These are phyloP conservation scores for Chaetorhynchus papuensis DNA, from an alignment of 2,113 vertebrate genomes.

Conservation along the genomic window DNA sequence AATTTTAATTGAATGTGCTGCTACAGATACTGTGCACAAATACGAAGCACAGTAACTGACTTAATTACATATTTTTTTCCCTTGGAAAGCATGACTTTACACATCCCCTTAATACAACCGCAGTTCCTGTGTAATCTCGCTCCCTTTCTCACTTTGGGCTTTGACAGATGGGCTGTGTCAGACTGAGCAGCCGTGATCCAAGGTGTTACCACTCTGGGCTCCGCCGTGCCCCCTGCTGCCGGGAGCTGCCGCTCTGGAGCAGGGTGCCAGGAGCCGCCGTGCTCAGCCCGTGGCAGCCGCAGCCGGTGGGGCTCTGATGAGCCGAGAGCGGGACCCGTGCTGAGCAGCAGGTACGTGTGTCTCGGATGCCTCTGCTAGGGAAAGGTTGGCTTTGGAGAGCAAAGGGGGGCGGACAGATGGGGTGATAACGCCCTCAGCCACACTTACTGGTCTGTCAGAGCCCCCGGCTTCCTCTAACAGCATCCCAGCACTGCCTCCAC, in stretches of 20 bases:
- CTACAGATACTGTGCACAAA: neutral
- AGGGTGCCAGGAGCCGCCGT: neutral
- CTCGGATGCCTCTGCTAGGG: neutral
- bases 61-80: neutral
- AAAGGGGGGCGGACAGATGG: neutral
- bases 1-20: constrained; percentile 23
- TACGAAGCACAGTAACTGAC: neutral
- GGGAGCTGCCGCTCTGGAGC: neutral
- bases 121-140: neutral
- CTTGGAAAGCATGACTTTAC: neutral
- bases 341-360: neutral
- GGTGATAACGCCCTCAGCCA: neutral
- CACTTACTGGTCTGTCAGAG: neutral
- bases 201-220: neutral
- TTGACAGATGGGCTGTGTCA: constrained; percentile 16
- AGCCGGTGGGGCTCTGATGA: rapidly evolving
- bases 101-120: neutral
- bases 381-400: neutral
- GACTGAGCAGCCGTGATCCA: neutral
- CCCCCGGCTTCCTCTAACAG: neutral
- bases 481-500: neutral
- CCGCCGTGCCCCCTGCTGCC: neutral
- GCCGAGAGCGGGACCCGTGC: neutral
- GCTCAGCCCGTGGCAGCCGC: rapidly evolving
- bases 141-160: neutral